Base-by-base conservation (phyloP, 2,797 vertebrate species). In the Cuniculus paca region DNA sequence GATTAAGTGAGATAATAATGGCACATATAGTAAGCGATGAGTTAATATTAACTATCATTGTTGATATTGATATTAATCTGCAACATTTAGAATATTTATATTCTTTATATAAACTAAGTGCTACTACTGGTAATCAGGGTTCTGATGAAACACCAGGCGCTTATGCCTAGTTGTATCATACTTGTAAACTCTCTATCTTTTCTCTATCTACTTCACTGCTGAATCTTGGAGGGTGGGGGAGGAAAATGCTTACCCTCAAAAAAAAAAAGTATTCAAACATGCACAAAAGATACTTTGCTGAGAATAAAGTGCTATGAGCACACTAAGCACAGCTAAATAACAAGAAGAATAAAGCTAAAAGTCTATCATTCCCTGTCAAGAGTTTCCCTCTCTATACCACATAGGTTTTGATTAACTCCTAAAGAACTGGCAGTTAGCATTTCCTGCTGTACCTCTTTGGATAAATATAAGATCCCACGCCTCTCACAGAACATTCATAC, bases 211-310 rank as follows among this genome's bases (percentile, higher is more conserved):
- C 42, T 60, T 90, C 54, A 88, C 70, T 91, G 24, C 28, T 92
- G 60, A 50, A 58, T 31, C 20, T n/a, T 68, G 4, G 36, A 9
- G n/a, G 24, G 0, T 17, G n/a, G n/a, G 0, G 0, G 12, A 45
- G 28, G 28, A 81, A 74, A 36, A 77, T 34, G 8, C 22, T 26
- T 17, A 89, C 10, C 12, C 50, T n/a, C 61, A 92, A 58, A 11
- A 92, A 91, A 91, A 89, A 74, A 42, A 94, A 86, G 31, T 61
- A 88, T 72, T 94, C 84, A 88, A 87, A 84, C 42, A 93, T 45
- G 31, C 5, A 84, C 42, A 92, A 90, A 84, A 52, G 14, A 90
- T 65, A 58, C 31, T 72, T 85, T 91, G 87, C 13, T 5, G 87
- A 54, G 45, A 84, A 94, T 88, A 60, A 90, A 91, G 17, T 81